phyloP scores from a whole-genome alignment of 2,113 vertebrate genomes.

The Lepus americanus region DNA sequence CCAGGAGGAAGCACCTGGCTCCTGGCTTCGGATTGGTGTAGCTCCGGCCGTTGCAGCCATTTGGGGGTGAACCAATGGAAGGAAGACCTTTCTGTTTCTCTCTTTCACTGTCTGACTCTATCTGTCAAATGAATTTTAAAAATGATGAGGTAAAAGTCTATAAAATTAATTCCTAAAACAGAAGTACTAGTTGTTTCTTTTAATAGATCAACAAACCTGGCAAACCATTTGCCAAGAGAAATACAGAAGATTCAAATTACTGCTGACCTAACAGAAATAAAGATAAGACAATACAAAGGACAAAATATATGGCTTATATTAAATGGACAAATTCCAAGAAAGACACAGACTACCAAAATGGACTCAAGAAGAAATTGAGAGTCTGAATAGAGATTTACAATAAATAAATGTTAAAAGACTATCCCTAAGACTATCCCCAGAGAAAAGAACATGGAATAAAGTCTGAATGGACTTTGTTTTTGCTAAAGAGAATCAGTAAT shows the following conservation, averaged over 20 bases:
- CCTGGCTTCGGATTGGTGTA: too few species aligned
- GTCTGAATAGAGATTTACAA: not conserved
- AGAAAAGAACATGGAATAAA: too few species aligned
- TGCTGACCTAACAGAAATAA: not conserved
- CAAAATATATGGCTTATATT: not conserved
- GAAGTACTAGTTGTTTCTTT: not conserved
- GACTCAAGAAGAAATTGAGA: constrained; percentile 28
- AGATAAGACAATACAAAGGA: not conserved
- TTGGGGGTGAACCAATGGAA: too few species aligned
- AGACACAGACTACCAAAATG: not conserved
- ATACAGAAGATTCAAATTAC: not conserved
- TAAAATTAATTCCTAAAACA: not conserved
- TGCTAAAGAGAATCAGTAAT: too few species aligned
- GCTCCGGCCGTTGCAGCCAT: too few species aligned
- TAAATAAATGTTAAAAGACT: not conserved
- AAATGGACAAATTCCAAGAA: not conserved
- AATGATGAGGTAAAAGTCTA: not conserved
- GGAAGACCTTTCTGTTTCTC: too few species aligned
- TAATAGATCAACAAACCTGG: not conserved
- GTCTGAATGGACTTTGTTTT: too few species aligned
- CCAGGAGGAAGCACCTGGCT: too few species aligned
- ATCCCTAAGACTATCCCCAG: not conserved
- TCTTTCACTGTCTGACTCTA: too few species aligned
- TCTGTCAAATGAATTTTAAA: not conserved
- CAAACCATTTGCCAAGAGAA: not conserved